Evolutionary conservation across 2,797 vertebrate genomes (phyloP).

Genomic region (Acanthiza pusilla): DNA sequence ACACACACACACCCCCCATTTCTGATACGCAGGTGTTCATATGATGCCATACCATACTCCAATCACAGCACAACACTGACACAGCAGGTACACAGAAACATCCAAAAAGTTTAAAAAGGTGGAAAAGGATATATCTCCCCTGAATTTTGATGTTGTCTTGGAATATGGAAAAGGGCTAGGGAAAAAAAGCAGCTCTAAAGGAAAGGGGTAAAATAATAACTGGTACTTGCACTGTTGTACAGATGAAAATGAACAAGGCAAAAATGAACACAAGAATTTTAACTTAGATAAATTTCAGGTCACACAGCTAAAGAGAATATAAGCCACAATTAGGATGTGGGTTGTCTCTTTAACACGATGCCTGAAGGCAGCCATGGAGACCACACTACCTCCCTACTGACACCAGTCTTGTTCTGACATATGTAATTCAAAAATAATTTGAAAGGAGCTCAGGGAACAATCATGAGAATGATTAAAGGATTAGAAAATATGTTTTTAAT

Average conservation of each 20-base stretch:
- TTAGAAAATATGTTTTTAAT: conserved; percentile 21
- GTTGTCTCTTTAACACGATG: not conserved
- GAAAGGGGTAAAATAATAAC: not conserved
- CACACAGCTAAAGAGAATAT: not conserved
- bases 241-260: not conserved
- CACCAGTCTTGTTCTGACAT: not conserved
- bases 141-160: not conserved
- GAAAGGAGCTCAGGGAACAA: conserved; percentile 8
- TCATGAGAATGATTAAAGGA: not conserved
- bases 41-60: not conserved
- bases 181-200: not conserved
- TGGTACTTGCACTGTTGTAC: not conserved
- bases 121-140: not conserved
- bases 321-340: not conserved
- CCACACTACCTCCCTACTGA: rapidly evolving
- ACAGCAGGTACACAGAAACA: not conserved
- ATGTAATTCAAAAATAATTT: not conserved
- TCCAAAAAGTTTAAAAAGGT: not conserved
- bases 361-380: not conserved
- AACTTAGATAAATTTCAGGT: not conserved
- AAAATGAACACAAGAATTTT: not conserved
- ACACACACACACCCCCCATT: not conserved
- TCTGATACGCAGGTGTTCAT: not conserved
- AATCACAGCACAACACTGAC: not conserved
- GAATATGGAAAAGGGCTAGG: not conserved